Percentiles rank a stretch among this genome's conserved stretches.
phyloP scores from a whole-genome alignment of 2,888 invertebrate species.

The Hydropsyche betteni region DNA sequence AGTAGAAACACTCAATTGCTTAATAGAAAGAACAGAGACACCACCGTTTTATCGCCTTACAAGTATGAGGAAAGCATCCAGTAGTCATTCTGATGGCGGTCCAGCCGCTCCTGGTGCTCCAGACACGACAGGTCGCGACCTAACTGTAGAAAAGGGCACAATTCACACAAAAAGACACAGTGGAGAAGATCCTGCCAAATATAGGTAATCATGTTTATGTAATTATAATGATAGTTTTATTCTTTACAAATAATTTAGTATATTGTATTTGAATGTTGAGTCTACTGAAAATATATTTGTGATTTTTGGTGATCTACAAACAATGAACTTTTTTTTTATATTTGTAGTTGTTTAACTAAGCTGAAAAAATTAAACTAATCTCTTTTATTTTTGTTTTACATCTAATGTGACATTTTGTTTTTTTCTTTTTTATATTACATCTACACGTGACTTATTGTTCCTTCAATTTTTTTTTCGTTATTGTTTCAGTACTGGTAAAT shows the following conservation, averaged over 20 bases:
- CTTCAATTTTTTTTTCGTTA: too few relatives aligned
- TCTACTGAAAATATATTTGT: too few relatives aligned
- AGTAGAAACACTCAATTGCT: conserved; percentile 94
- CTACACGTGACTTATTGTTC: too few relatives aligned
- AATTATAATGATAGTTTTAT: conserved; percentile 50
- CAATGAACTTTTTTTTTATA: background rate
- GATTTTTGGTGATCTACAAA: too few relatives aligned
- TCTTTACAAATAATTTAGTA: background rate
- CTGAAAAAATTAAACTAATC: too few relatives aligned
- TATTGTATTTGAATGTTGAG: too few relatives aligned
- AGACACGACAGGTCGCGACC: conserved; percentile 60
- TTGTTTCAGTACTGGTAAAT: conserved; percentile 21
- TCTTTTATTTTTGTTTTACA: too few relatives aligned
- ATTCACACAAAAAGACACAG: conserved; percentile 96
- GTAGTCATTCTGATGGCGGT: conserved; percentile 74
- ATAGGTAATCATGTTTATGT: conserved; percentile 63
- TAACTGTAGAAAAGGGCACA: conserved; percentile 90
- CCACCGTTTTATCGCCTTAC: conserved; percentile 97
- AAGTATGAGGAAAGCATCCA: conserved; percentile 89
- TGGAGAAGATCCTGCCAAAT: conserved; percentile 86
- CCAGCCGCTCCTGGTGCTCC: conserved; percentile 61
- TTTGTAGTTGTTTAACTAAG: background rate
- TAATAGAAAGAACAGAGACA: conserved; percentile 96
- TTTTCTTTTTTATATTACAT: too few relatives aligned
- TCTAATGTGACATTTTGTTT: too few relatives aligned